Percentiles rank a stretch among this genome's conserved stretches.
These are phyloP conservation scores for Cephalopholis sonnerati DNA, from an alignment of 2,113 vertebrate species.

Conservation along the genomic window DNA sequence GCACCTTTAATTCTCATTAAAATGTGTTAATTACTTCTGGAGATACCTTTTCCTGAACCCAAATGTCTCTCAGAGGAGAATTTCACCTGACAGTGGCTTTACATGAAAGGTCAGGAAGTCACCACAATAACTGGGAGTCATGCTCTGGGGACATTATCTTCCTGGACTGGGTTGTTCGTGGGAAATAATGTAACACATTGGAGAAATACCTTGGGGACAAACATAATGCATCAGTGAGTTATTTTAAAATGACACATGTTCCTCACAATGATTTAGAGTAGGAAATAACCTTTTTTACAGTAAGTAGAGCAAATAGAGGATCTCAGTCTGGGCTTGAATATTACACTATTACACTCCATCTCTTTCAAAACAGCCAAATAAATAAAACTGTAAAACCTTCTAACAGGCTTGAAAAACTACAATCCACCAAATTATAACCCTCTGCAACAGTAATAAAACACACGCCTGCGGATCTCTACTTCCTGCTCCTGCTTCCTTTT, in stretches of 20 bases:
- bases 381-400: slow-evolving; percentile 23
- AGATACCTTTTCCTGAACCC: not conserved
- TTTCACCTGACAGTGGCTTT: not conserved
- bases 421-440: slow-evolving; percentile 37
- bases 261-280: not conserved
- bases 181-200: not conserved
- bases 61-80: not conserved
- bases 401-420: slow-evolving; percentile 16
- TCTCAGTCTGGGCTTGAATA: not conserved
- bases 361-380: slow-evolving; percentile 9
- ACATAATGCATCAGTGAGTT: not conserved
- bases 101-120: not conserved
- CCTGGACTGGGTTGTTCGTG: not conserved
- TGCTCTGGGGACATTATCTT: not conserved
- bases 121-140: not conserved
- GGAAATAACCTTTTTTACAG: slow-evolving; percentile 18
- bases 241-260: slow-evolving; percentile 7
- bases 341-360: not conserved
- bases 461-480: not conserved
- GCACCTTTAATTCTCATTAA: not conserved
- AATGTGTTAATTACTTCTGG: not conserved
- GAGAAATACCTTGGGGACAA: not conserved
- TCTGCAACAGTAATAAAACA: slow-evolving; percentile 34
- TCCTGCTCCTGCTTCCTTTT: not conserved
- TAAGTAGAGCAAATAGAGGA: not conserved